phyloP scores from a whole-genome alignment of 2,113 vertebrate genomes.

The Plecotus auritus region DNA sequence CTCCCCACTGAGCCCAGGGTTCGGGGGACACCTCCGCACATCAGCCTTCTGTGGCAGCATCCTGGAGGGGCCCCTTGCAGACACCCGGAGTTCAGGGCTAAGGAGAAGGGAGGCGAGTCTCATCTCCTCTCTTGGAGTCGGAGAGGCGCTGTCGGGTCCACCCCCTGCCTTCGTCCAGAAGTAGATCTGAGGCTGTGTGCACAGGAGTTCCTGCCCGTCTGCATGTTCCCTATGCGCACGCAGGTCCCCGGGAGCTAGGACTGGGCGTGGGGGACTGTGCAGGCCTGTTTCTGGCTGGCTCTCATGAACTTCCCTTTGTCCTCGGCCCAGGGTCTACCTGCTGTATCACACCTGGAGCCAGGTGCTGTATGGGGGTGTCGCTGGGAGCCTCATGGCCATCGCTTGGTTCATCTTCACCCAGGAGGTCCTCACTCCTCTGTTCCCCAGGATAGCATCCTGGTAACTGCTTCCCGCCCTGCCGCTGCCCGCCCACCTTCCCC shows the following conservation, averaged over 20 bases:
- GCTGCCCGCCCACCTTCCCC: neutral
- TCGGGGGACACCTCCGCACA: neutral
- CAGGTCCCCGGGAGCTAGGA: neutral
- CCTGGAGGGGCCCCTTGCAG: neutral
- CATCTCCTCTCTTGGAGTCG: neutral
- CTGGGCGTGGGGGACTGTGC: neutral
- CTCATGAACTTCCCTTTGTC: slow-evolving; percentile 31
- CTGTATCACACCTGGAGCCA: slow-evolving; percentile 98
- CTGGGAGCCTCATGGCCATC: slow-evolving; percentile 90
- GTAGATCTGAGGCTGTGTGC: neutral
- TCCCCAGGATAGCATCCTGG: slow-evolving; percentile 98
- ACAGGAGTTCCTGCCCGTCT: neutral
- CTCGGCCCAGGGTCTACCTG: slow-evolving; percentile 91
- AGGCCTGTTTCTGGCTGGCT: neutral
- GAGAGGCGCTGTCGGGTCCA: neutral
- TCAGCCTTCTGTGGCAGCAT: neutral
- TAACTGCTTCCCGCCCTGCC: slow-evolving; percentile 74
- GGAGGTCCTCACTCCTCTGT: slow-evolving; percentile 96
- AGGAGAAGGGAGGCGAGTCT: neutral
- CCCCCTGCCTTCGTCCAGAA: neutral
- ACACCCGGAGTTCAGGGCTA: neutral
- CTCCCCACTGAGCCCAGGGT: neutral
- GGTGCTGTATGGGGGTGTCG: slow-evolving; percentile 92
- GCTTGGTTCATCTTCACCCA: slow-evolving; percentile 97
- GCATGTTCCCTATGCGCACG: neutral